These are phyloP conservation scores for Plagiodera versicolora DNA, from an alignment of 2,888 invertebrate genomes.

Conservation along the genomic window DNA sequence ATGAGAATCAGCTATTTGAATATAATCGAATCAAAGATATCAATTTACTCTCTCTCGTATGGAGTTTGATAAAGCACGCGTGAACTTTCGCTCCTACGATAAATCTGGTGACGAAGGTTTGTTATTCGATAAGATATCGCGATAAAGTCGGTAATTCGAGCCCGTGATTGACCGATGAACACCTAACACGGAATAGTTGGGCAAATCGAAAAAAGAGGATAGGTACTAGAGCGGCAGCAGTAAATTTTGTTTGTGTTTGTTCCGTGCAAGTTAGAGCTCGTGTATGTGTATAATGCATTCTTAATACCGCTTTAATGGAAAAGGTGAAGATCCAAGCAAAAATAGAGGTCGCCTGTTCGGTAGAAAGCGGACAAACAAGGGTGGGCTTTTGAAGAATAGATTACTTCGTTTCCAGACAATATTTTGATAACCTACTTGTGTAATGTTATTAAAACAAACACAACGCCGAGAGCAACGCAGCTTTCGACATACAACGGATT, in stretches of 20 bases:
- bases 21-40: not conserved
- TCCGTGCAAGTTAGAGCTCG: slow-evolving; percentile 15
- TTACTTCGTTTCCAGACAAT: slow-evolving; percentile 26
- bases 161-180: slow-evolving; percentile 22
- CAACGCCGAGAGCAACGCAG: slow-evolving; percentile 15
- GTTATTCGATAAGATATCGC: too few relatives aligned
- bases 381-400: slow-evolving; percentile 11
- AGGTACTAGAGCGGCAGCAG: not conserved
- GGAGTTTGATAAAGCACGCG: too few relatives aligned
- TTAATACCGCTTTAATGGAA: slow-evolving; percentile 24
- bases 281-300: slow-evolving; percentile 11
- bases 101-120: too few relatives aligned
- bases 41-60: not conserved
- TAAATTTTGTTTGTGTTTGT: slow-evolving; percentile 24
- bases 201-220: slow-evolving; percentile 20
- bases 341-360: slow-evolving; percentile 1
- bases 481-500: not conserved
- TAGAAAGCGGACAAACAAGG: slow-evolving; percentile 15
- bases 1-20: not conserved
- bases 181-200: slow-evolving; percentile 21
- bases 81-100: too few relatives aligned
- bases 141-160: slow-evolving; percentile 22
- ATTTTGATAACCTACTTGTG: slow-evolving; percentile 28
- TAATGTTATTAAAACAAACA: slow-evolving; percentile 23
- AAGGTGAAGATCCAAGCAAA: slow-evolving; percentile 7